phyloP scores from a whole-genome alignment of 2,888 invertebrate species.

The Autographa pulchrina region DNA sequence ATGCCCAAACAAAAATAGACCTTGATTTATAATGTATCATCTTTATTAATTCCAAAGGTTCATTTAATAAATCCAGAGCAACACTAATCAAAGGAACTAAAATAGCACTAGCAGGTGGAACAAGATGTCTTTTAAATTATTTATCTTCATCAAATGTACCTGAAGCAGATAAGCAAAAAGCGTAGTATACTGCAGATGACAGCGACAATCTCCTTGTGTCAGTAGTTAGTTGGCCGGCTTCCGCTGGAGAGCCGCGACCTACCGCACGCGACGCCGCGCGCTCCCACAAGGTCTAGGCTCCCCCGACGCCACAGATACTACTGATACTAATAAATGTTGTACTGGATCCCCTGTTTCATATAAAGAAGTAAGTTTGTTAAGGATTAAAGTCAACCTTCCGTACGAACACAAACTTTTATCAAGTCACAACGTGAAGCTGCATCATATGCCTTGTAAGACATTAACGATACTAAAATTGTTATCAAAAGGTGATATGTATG shows the following conservation, averaged over 20 bases:
- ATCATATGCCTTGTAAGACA: neutral
- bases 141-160: neutral
- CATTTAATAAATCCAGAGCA: neutral
- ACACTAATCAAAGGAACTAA: neutral
- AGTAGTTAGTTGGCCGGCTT: conserved; percentile 32
- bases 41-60: neutral
- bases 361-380: too few relatives aligned
- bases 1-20: neutral
- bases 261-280: conserved; percentile 60
- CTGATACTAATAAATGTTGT: conserved; percentile 10
- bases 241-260: conserved; percentile 55
- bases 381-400: too few relatives aligned
- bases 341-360: neutral
- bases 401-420: neutral
- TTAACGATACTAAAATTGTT: neutral
- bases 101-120: neutral
- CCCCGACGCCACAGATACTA: conserved; percentile 59
- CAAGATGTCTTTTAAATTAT: neutral
- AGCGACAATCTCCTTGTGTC: conserved; percentile 11
- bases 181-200: neutral
- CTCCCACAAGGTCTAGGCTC: conserved; percentile 61
- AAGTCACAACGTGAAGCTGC: neutral
- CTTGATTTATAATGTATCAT: neutral
- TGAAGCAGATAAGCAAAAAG: conserved; percentile 6
- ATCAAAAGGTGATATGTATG: neutral